phyloP scores from a whole-genome alignment of 1,140 invertebrate species.

The Zophobas morio region DNA sequence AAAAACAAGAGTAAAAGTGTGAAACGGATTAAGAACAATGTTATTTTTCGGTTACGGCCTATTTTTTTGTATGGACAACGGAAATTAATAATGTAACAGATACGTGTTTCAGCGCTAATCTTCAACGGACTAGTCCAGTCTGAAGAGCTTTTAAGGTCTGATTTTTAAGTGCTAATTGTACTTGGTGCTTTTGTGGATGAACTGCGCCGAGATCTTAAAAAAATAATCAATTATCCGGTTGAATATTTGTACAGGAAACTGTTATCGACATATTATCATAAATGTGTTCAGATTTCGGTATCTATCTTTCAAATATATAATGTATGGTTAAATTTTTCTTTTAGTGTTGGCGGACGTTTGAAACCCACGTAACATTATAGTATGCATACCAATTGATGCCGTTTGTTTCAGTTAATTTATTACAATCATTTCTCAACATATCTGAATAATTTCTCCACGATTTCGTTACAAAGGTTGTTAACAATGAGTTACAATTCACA shows the following conservation, averaged over 20 bases:
- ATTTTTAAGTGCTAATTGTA: too few relatives aligned
- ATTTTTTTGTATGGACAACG: too few relatives aligned
- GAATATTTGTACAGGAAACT: slow-evolving; percentile 23
- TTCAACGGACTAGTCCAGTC: too few relatives aligned
- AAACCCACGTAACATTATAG: slow-evolving; percentile 38
- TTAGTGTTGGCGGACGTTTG: slow-evolving; percentile 39
- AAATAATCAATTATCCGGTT: slow-evolving; percentile 20
- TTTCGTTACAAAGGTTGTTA: slow-evolving; percentile 2
- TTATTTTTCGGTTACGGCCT: too few relatives aligned
- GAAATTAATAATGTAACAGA: too few relatives aligned
- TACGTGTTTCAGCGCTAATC: too few relatives aligned
- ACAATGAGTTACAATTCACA: too few relatives aligned
- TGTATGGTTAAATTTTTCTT: slow-evolving; percentile 38
- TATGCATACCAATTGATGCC: slow-evolving; percentile 39
- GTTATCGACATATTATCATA: slow-evolving; percentile 22
- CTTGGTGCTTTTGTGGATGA: too few relatives aligned
- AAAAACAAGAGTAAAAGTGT: too few relatives aligned
- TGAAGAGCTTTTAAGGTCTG: too few relatives aligned
- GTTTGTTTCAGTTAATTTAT: slow-evolving; percentile 38
- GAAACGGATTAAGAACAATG: too few relatives aligned
- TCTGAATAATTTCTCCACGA: slow-evolving; percentile 8
- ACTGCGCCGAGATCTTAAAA: background rate
- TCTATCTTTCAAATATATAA: slow-evolving; percentile 32
- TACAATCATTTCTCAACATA: slow-evolving; percentile 21
- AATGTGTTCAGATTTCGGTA: slow-evolving; percentile 25